phyloP scores from a whole-genome alignment of 2,888 invertebrate species.

The Rhamphomyia laevipes region DNA sequence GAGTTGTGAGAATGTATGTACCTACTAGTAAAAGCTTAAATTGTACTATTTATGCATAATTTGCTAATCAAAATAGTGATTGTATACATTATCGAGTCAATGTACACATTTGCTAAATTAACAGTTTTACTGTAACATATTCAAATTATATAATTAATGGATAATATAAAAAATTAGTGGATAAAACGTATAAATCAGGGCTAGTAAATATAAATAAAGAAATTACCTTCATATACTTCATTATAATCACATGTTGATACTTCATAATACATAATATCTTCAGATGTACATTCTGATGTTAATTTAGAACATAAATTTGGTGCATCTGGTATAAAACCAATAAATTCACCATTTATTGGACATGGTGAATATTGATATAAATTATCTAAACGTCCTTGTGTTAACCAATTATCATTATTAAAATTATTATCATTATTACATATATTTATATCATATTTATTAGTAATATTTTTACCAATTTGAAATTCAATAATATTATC shows the following conservation, averaged over 20 bases:
- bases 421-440: constrained; percentile 41
- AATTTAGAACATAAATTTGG: constrained; percentile 49
- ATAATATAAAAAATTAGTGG: no score
- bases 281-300: constrained; percentile 51
- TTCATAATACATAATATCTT: constrained; percentile 54
- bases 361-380: constrained; percentile 39
- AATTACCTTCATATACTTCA: constrained; percentile 49
- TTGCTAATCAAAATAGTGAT: no score
- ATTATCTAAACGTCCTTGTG: constrained; percentile 43
- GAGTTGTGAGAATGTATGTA: no score
- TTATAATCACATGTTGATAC: constrained; percentile 47
- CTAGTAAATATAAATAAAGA: not conserved
- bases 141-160: no score
- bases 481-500: constrained; percentile 18
- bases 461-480: constrained; percentile 10
- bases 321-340: constrained; percentile 49
- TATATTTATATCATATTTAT: constrained; percentile 1
- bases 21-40: no score
- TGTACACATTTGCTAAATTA: no score
- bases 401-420: constrained; percentile 44
- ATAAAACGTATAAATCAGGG: not conserved
- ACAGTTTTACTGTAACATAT: not conserved
- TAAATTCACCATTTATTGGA: constrained; percentile 53
- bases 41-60: no score
- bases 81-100: no score